Evolutionary conservation across 2,888 invertebrate species (phyloP), one percentile per base, ranked within the genome.

Genomic region (Leptinotarsa haldemani): DNA sequence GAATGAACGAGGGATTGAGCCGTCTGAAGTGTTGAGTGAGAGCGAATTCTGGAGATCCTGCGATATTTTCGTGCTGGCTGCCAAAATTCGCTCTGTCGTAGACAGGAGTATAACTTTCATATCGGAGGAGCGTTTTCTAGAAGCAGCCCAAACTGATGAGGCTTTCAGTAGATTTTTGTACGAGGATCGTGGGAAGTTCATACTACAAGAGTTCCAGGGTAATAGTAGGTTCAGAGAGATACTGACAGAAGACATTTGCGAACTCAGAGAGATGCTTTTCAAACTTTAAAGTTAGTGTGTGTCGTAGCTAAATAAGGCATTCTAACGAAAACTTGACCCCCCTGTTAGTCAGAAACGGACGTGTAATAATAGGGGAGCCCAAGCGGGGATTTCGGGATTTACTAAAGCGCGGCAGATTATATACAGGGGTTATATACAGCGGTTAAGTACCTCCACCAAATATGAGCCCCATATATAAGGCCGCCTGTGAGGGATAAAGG

Each of bases 211-310:
- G 15, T 85, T 78, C 61, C 69, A 77, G 4, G 77, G 69, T 5
- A 73, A 80, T 66, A 76, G 74, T 3, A 47, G 69, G 7, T 85
- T 80, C 73, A 81, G 77, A 58, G 83, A 85, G 63, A 66, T 84
- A 40, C 73, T 85, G 58, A 70, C 77, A 16, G 85, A 85, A 69
- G 84, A 85, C 78, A 68, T 85, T 61, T 50, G 75, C 40, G 85
- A 84, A 71, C 75, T 85, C n/a, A 78, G 78, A 52, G 81, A 82
- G 30, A 75, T 85, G 69, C 64, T 82, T 16, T 79, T 80, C 69
- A n/a, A n/a, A 2, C 16, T 22, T 22, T 16, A 66, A 58, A 56
- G 13, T 66, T 12, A 40, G 40, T 40, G 9, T 40, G 40, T 9
- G 40, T 40, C 40, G 9, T 40, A 40, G 40, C 2, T 40, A 40